Evolutionary conservation across 64 coral and sea anemone species (phyloP).

Genomic region (Pocillopora damicornis): DNA sequence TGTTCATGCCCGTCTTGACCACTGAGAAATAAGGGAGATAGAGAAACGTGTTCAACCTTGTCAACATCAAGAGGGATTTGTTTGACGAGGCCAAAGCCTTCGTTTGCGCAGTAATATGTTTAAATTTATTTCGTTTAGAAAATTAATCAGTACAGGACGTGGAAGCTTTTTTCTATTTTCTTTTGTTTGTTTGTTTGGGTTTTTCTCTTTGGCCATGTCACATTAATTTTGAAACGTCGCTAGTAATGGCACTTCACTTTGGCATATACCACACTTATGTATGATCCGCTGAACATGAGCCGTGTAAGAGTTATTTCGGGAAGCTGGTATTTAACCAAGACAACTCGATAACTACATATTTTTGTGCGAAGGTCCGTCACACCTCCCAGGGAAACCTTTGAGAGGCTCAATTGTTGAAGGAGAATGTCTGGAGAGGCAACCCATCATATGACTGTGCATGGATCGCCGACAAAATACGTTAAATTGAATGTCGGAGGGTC

Average conservation of each 20-base stretch:
- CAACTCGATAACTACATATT: neutral
- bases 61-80: neutral
- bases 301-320: conserved; percentile 34
- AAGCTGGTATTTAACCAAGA: conserved; percentile 17
- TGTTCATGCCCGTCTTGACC: too few relatives aligned
- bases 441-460: conserved; percentile 82
- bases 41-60: neutral
- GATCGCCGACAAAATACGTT: conserved; percentile 96
- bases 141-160: neutral
- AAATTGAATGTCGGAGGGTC: conserved; percentile 98
- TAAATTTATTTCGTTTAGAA: neutral
- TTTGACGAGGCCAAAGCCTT: neutral
- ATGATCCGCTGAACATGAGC: neutral
- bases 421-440: conserved; percentile 84
- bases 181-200: too few relatives aligned
- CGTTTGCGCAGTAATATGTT: neutral
- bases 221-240: too few relatives aligned
- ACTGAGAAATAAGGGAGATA: too few relatives aligned
- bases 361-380: neutral
- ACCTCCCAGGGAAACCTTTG: neutral
- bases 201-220: too few relatives aligned
- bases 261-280: neutral
- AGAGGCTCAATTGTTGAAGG: neutral
- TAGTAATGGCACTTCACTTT: too few relatives aligned
- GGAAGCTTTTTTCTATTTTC: too few relatives aligned